Conservation (phyloP, 1,140 invertebrate genomes). For the Geopemphigus sp. region DNA sequence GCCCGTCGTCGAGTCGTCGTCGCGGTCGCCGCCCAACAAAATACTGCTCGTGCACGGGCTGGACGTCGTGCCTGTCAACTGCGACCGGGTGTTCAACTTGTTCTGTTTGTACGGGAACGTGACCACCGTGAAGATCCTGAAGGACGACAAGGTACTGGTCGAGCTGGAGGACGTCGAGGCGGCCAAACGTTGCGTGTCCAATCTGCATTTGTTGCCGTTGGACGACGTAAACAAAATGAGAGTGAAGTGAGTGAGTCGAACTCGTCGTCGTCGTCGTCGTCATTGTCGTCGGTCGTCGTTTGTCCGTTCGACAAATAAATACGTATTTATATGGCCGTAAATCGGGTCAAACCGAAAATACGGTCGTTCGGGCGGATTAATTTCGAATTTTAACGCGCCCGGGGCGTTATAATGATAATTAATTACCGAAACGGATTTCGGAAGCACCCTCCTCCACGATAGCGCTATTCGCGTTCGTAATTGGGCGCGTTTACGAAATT, state of each 20-base stretch:
- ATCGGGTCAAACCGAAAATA: no score
- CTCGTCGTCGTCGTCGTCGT: no score
- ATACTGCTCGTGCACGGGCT: slow-evolving; percentile 97
- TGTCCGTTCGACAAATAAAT: no score
- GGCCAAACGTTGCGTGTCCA: neutral
- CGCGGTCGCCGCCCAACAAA: neutral
- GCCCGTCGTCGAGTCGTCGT: neutral
- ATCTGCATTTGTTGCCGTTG: neutral
- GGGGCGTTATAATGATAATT: no score
- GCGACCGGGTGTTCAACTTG: slow-evolving; percentile 94
- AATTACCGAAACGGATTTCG: no score
- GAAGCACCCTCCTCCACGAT: no score
- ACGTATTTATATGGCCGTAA: no score
- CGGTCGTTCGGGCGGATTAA: no score
- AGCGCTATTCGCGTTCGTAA: no score
- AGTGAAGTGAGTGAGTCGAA: slow-evolving; percentile 29
- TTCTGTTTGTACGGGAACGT: slow-evolving; percentile 99
- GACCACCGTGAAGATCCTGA: slow-evolving; percentile 71
- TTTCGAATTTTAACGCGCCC: no score
- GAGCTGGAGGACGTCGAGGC: neutral
- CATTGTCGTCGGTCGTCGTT: no score
- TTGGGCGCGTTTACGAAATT: no score
- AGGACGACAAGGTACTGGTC: slow-evolving; percentile 15
- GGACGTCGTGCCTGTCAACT: slow-evolving; percentile 87
- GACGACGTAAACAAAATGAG: neutral